phyloP scores from a whole-genome alignment of 2,113 vertebrate species.

The Lonchura striata region DNA sequence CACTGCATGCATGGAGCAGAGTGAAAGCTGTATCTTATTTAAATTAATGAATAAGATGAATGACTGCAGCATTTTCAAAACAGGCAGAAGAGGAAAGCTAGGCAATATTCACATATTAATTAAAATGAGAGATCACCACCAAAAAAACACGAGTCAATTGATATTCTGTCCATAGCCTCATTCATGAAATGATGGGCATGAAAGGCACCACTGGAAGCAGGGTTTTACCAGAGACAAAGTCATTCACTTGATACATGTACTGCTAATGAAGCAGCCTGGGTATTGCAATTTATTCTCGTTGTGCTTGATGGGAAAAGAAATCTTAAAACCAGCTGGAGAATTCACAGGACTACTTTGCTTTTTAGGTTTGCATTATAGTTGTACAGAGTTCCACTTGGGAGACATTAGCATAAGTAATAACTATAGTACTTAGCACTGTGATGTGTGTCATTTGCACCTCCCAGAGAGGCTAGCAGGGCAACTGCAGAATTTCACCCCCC shows the following conservation, averaged over 20 bases:
- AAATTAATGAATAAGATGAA: slow-evolving; percentile 6
- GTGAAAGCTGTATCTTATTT: slow-evolving; percentile 30
- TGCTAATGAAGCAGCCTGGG: neutral
- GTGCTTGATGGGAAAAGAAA: neutral
- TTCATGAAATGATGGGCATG: slow-evolving; percentile 14
- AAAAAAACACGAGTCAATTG: neutral
- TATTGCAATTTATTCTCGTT: slow-evolving; percentile 37
- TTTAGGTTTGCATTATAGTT: slow-evolving; percentile 11
- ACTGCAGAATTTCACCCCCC: neutral
- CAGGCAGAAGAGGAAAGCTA: neutral
- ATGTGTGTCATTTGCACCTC: neutral
- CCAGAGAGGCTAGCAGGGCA: neutral
- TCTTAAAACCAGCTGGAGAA: slow-evolving; percentile 18
- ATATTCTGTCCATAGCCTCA: slow-evolving; percentile 27
- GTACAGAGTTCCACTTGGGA: neutral
- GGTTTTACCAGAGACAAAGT: neutral
- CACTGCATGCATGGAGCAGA: neutral
- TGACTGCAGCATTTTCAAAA: neutral
- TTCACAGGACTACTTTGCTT: neutral
- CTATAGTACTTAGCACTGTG: neutral
- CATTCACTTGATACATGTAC: slow-evolving; percentile 5
- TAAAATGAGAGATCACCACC: neutral
- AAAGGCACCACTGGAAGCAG: neutral
- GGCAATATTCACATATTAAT: neutral
- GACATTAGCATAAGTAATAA: slow-evolving; percentile 8